Evolutionary conservation across 1,140 invertebrate species (phyloP), one percentile per base, ranked within the genome.

Genomic region (fruit fly (Drosophila melanogaster)): DNA sequence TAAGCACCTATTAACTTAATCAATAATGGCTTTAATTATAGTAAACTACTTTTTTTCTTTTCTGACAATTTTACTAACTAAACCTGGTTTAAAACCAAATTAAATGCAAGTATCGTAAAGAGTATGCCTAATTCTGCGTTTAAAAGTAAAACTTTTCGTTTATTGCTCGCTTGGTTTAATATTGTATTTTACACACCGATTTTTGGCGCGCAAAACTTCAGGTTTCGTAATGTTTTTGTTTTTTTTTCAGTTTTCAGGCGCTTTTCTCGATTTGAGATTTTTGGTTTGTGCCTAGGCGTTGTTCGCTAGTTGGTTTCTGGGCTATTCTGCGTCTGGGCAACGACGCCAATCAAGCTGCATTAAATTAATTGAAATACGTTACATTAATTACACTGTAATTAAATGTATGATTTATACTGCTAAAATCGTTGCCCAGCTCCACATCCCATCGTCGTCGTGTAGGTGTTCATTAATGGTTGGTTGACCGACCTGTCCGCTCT

Each of bases 361-460:
- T 89, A 89, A 87, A 89, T 84, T 87, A 87, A 87, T 89, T 89
- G 67, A 84, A 87, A 89, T 87, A 79, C 83, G 83, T 74, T 89
- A 79, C 61, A 70, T 79, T 89, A 89, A 89, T 79, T 84, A 66
- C 83, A 77, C 59, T 44, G 71, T 84, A 87, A 84, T 87, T 87
- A 87, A 87, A 84, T 66, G 37, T 77, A 83, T 89, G 84, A 87
- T 83, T 83, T 84, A 79, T 84, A 59, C 56, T 72, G 61, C 41
- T 64, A 53, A 56, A 26, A 17, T 30, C 70, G 14, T 8, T 37
- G 44, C 14, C 41, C 35, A 47, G 44, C 38, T 56, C 43, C 62
- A 37, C 33, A 12, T 49, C 53, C n/a, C 53, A 38, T 12, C 37
- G 37, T 43, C 41, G 56, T 17, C 46, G 54, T 43, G 70, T 75